A percentile compares a stretch with the other conserved stretches of the same genome.
These are phyloP conservation scores for Synodontis membranacea DNA, from an alignment of 2,113 vertebrate species.

Conservation along the genomic window DNA sequence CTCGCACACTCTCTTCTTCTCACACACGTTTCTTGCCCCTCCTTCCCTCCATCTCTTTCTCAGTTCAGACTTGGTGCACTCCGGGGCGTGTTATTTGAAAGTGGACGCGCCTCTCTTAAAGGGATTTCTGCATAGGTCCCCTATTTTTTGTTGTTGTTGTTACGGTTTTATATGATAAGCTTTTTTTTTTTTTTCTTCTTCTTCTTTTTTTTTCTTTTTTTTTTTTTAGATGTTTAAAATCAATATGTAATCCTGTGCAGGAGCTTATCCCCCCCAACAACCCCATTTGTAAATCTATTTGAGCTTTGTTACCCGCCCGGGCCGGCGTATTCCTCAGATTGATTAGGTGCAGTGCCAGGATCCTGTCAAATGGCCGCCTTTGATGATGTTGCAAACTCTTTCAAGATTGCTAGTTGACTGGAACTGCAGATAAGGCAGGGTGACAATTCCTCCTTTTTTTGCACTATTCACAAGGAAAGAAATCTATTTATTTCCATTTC, in stretches of 20 bases:
- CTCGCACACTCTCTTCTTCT: constrained; percentile 3
- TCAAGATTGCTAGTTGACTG: constrained; percentile 94
- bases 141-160: constrained; percentile 84
- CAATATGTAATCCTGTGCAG: constrained; percentile 99
- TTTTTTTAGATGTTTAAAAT: constrained; percentile 96
- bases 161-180: constrained; percentile 99
- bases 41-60: constrained; percentile 63
- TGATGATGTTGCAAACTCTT: constrained; percentile 98
- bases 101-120: constrained; percentile 90
- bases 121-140: constrained; percentile 98
- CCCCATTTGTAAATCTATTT: constrained; percentile 99
- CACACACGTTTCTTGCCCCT: constrained; percentile 29
- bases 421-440: constrained; percentile 88
- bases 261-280: constrained; percentile 97
- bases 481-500: constrained; percentile 59
- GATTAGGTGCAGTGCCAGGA: constrained; percentile 95
- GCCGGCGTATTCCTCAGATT: constrained; percentile 94
- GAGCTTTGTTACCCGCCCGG: constrained; percentile 97
- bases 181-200: constrained; percentile 85
- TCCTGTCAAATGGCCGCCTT: constrained; percentile 94
- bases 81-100: constrained; percentile 84
- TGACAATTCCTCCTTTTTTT: constrained; percentile 77
- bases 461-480: constrained; percentile 65
- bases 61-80: constrained; percentile 81
- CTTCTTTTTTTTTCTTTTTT: constrained; percentile 77